A percentile compares a stretch with the other conserved stretches of the same genome.
phyloP scores from a whole-genome alignment of 2,797 vertebrate species.

The Poeciliopsis infans region DNA sequence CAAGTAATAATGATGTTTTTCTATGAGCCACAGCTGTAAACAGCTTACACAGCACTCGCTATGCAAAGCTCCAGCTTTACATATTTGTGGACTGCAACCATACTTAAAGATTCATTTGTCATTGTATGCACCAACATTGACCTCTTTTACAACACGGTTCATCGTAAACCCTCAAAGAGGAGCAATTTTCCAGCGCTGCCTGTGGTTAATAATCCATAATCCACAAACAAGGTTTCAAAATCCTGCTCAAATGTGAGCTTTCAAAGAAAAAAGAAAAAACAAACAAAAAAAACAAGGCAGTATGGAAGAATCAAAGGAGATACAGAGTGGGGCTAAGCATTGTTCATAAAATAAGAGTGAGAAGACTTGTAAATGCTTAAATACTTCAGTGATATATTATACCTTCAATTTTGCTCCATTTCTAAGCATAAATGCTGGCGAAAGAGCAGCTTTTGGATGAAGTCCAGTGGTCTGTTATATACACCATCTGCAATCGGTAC shows the following conservation, averaged over 20 bases:
- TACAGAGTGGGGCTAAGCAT: not conserved
- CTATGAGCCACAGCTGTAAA: not conserved
- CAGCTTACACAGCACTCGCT: not conserved
- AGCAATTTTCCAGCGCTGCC: not conserved
- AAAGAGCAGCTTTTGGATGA: too few species aligned
- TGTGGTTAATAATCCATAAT: not conserved
- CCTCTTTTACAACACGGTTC: not conserved
- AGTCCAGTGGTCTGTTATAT: not conserved
- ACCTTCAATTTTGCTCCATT: not conserved
- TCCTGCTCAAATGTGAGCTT: not conserved
- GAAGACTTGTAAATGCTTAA: not conserved
- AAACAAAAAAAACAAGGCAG: not conserved
- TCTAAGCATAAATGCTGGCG: not conserved
- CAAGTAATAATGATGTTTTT: not conserved
- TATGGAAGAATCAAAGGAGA: not conserved
- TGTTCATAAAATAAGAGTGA: not conserved
- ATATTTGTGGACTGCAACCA: not conserved
- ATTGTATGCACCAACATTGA: not conserved
- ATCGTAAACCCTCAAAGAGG: not conserved
- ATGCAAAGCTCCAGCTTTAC: not conserved
- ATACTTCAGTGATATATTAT: not conserved
- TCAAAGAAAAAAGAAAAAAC: not conserved
- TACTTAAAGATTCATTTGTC: conserved; percentile 1
- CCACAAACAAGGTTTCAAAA: not conserved
- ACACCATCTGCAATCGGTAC: not conserved